phyloP scores from a whole-genome alignment of 1,140 invertebrate genomes.

The Idris sp. region DNA sequence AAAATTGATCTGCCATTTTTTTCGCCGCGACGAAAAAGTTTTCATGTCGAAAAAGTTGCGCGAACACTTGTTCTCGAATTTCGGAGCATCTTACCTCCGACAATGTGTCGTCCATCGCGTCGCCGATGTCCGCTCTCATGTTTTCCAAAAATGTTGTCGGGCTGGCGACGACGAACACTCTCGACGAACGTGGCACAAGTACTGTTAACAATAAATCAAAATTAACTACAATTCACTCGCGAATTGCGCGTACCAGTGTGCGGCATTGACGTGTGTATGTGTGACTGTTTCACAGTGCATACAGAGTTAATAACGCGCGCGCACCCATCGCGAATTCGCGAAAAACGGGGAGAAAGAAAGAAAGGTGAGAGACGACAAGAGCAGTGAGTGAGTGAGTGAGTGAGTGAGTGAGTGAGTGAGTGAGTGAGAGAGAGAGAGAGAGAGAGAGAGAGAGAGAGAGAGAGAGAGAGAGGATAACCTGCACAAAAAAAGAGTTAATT shows the following conservation, averaged over 20 bases:
- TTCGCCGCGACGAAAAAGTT: not conserved
- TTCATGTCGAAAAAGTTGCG: slow-evolving; percentile 33
- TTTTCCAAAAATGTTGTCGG: slow-evolving; percentile 2
- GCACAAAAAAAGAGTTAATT: slow-evolving; percentile 15
- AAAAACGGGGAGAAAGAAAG: slow-evolving; percentile 30
- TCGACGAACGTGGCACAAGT: slow-evolving; percentile 38
- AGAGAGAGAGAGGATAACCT: no score
- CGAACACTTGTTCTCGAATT: slow-evolving; percentile 13
- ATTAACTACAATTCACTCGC: slow-evolving; percentile 53
- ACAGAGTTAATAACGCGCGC: slow-evolving; percentile 42
- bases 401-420: no score
- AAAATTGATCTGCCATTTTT: slow-evolving; percentile 21
- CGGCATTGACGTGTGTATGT: not conserved
- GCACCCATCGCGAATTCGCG: slow-evolving; percentile 34
- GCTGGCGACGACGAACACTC: slow-evolving; percentile 12
- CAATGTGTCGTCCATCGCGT: slow-evolving; percentile 55
- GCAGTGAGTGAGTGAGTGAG: no score
- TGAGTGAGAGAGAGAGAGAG: no score
- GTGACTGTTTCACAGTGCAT: slow-evolving; percentile 3
- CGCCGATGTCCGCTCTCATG: slow-evolving; percentile 42
- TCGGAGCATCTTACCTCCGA: slow-evolving; percentile 36
- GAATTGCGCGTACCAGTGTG: slow-evolving; percentile 11
- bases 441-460: no score
- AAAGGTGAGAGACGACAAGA: slow-evolving; percentile 11
- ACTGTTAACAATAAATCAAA: slow-evolving; percentile 57